Percentiles rank a stretch among this genome's conserved stretches.
These are phyloP conservation scores for Catostylus mosaicus DNA, from an alignment of 30 jellyfish, hydroid and myxozoan genomes.

Conservation along the genomic window DNA sequence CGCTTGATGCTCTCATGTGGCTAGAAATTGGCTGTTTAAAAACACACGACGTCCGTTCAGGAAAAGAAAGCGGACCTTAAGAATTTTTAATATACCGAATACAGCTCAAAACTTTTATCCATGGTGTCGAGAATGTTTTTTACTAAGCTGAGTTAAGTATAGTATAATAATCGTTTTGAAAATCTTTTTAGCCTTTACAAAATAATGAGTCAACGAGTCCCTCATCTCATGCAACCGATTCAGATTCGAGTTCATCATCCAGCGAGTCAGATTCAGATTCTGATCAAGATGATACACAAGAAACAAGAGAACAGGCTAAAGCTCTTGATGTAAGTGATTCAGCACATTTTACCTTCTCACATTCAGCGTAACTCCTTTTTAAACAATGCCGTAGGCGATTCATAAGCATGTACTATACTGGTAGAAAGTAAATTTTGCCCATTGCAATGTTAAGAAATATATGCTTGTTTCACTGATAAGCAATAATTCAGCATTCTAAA, in stretches of 20 bases:
- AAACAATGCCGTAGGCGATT: no score
- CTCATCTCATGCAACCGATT: slow-evolving; percentile 44
- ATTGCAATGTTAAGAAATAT: no score
- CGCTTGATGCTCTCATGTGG: not conserved
- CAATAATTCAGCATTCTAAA: no score
- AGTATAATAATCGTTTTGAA: not conserved
- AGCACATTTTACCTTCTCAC: not conserved
- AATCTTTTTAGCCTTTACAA: slow-evolving; percentile 26
- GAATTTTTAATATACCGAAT: no score
- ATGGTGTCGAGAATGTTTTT: no score
- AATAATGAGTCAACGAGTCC: slow-evolving; percentile 15
- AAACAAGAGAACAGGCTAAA: slow-evolving; percentile 81
- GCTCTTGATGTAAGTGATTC: slow-evolving; percentile 52
- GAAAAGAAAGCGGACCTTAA: no score
- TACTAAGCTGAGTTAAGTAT: no score
- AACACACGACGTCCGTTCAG: not conserved
- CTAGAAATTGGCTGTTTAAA: not conserved
- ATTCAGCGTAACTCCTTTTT: no score
- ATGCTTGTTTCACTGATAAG: no score
- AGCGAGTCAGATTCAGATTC: slow-evolving; percentile 77
- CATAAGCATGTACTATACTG: no score
- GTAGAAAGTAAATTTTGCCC: no score
- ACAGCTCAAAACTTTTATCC: no score
- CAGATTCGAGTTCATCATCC: slow-evolving; percentile 79
- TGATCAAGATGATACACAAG: slow-evolving; percentile 66